Evolutionary conservation across 2,797 vertebrate genomes (phyloP), one percentile per base, ranked within the genome.

Genomic region (Huso huso): DNA sequence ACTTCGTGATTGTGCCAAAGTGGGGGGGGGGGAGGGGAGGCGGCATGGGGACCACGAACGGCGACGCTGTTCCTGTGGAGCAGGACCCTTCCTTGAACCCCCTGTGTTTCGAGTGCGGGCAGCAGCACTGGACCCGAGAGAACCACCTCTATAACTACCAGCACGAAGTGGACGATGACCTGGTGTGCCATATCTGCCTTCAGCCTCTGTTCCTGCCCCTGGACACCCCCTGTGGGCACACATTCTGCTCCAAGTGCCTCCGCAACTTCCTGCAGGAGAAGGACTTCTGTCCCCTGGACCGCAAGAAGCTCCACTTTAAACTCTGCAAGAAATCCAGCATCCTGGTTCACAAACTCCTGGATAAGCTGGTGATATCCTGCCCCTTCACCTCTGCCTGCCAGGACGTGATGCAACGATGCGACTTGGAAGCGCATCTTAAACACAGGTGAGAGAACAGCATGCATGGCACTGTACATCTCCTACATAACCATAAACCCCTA

Each of bases 121-220:
- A 99, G 81, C 93, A 95, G 82, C 96, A 99, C 77, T 95, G 93
- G 86, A 86, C 90, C 67, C 87, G 91, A 84, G 96, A 99, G 81
- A 98, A 98, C 82, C 96, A 99, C 78, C 87, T 98, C 58, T 99
- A 96, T 80, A 97, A 99, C 82, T 99, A 99, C 79, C 92, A 94
- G 61, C 90, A 97, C 1, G 96, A 99, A 74, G 95, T 99, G 79
- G 96, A 99, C 0, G 96, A 98, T 1, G 96, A 99, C 82, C 88
- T 99, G 73, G 95, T 98, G 79, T 99, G 96, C 88, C 96, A 99
- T 77, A 99, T 37, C 23, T 37, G 23, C 23, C 23, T 37, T 37
- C 96, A 99, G 87, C 96, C 96, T 6, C 90, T 99, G 82, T 83
- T 99, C 81, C 94, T 95, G 89, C 96, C 96, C 0, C 87, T 98